Conservation (phyloP, 2,888 invertebrate species). For the Brachypterus glaber region DNA sequence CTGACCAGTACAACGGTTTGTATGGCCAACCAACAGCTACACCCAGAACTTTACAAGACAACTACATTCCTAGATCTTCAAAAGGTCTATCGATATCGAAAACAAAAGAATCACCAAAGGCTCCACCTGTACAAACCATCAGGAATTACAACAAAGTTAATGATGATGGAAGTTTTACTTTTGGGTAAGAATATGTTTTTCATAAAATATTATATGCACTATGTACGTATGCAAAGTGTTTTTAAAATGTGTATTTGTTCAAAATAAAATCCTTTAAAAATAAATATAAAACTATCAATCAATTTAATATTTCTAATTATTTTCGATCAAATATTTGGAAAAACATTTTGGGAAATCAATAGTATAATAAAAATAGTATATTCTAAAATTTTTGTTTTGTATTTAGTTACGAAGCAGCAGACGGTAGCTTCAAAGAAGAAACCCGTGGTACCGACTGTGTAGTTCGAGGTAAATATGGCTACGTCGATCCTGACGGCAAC, state of each 20-base stretch:
- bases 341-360: no score
- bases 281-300: no score
- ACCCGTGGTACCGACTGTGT: constrained; percentile 79
- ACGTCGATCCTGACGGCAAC: constrained; percentile 78
- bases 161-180: constrained; percentile 76
- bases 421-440: constrained; percentile 80
- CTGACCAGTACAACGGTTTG: constrained; percentile 42
- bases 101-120: constrained; percentile 51
- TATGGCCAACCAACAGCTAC: constrained; percentile 41
- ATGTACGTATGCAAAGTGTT: no score
- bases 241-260: no score
- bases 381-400: no score
- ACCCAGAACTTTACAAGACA: constrained; percentile 30
- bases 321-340: no score
- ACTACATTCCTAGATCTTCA: constrained; percentile 33
- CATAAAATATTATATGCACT: no score
- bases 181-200: no score
- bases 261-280: no score
- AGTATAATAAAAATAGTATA: no score
- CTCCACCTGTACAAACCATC: constrained; percentile 72
- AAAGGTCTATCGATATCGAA: constrained; percentile 34
- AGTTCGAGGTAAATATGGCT: constrained; percentile 78
- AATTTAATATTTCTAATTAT: no score
- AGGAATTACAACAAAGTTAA: constrained; percentile 75
- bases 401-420: constrained; percentile 75